These are phyloP conservation scores for Seira sanloemensis DNA, from an alignment of 2,888 invertebrate genomes.

Conservation along the genomic window DNA sequence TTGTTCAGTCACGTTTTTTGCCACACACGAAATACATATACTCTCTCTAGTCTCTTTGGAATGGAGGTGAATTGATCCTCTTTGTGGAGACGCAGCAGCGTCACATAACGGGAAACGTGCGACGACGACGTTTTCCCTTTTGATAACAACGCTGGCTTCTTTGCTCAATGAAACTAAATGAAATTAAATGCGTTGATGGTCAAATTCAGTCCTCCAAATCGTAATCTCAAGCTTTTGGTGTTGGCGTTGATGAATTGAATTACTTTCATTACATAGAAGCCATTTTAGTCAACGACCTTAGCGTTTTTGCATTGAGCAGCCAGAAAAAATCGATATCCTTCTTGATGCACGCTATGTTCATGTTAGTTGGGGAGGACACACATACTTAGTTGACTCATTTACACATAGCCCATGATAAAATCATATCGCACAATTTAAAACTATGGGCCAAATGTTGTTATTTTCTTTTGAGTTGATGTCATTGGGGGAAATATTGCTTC, in stretches of 20 bases:
- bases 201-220: not conserved
- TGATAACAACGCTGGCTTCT: not conserved
- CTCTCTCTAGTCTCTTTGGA: no score
- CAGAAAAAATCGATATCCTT: not conserved
- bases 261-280: not conserved
- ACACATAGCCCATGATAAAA: not conserved
- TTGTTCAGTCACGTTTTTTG: no score
- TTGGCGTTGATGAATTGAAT: not conserved
- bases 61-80: not conserved
- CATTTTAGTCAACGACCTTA: not conserved
- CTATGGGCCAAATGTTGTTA: not conserved
- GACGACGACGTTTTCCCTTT: not conserved
- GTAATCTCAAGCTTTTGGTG: not conserved
- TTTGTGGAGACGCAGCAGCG: not conserved
- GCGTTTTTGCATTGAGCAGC: not conserved
- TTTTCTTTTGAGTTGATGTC: conserved; percentile 35
- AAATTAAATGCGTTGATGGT: not conserved
- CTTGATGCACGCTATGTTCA: conserved; percentile 6
- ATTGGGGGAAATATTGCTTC: conserved; percentile 42
- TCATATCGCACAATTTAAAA: not conserved
- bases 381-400: not conserved
- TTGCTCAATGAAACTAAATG: not conserved
- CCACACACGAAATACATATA: no score
- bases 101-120: not conserved
- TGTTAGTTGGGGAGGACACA: conserved; percentile 32